A percentile compares a stretch with the other conserved stretches of the same genome.
These are phyloP conservation scores for Villa cingulata DNA, from an alignment of 2,888 invertebrate genomes.

Conservation along the genomic window DNA sequence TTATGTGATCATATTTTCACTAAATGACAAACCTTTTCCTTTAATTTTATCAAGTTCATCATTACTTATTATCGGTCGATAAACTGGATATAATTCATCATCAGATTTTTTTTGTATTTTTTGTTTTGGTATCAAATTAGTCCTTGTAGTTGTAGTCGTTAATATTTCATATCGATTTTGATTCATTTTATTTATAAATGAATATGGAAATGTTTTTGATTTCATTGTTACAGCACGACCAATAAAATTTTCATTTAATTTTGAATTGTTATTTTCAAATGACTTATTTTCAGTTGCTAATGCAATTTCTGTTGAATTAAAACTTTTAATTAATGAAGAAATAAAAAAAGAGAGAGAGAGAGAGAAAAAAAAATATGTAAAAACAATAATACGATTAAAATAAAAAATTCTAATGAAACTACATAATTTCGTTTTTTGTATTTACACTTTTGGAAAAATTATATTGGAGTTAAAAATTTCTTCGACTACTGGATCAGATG, in stretches of 20 bases:
- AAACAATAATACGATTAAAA: too few relatives aligned
- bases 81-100: conserved; percentile 13
- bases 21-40: conserved; percentile 19
- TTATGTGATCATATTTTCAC: too few relatives aligned
- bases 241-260: too few relatives aligned
- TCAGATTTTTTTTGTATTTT: not conserved
- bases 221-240: conserved; percentile 29
- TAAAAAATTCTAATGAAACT: too few relatives aligned
- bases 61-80: conserved; percentile 17
- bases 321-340: not conserved
- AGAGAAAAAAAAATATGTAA: not conserved
- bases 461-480: conserved; percentile 31
- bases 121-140: not conserved
- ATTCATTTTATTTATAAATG: not conserved
- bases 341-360: not conserved
- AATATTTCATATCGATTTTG: not conserved
- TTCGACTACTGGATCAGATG: conserved; percentile 28
- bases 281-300: not conserved
- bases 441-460: conserved; percentile 29
- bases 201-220: conserved; percentile 27
- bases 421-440: not conserved
- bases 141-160: too few relatives aligned
- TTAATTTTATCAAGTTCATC: conserved; percentile 23
- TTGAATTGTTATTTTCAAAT: too few relatives aligned
- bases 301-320: not conserved